Conservation (phyloP, 2,113 vertebrate genomes). For the Bombycilla garrulus region DNA sequence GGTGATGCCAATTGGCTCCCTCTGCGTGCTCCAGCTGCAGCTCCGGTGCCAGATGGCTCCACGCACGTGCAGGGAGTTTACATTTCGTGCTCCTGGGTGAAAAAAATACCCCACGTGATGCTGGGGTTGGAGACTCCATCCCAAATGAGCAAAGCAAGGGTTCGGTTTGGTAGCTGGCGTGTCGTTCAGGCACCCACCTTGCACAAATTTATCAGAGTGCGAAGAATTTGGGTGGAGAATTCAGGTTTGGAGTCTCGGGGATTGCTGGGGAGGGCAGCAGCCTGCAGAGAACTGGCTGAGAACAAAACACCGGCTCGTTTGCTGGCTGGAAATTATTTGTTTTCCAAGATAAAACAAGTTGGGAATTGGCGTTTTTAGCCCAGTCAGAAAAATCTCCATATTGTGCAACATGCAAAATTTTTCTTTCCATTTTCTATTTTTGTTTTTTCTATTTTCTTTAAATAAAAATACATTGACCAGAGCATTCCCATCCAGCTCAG, state of each 20-base stretch:
- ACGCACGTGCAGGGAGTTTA: neutral
- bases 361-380: neutral
- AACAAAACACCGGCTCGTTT: neutral
- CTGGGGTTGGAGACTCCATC: neutral
- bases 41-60: constrained; percentile 49
- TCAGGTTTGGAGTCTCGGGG: neutral
- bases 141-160: neutral
- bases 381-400: neutral
- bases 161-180: neutral
- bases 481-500: neutral
- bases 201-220: neutral
- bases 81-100: constrained; percentile 27
- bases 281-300: neutral
- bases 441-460: neutral
- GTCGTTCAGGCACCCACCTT: neutral
- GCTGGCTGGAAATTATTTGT: neutral
- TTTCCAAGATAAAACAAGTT: neutral
- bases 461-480: neutral
- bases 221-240: neutral
- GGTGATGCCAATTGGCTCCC: constrained; percentile 60
- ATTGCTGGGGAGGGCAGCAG: neutral
- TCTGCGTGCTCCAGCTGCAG: constrained; percentile 34
- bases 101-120: neutral
- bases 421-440: neutral
- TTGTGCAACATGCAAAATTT: neutral